phyloP scores from a whole-genome alignment of 2,888 invertebrate species.

The Cryptocephalus primarius region DNA sequence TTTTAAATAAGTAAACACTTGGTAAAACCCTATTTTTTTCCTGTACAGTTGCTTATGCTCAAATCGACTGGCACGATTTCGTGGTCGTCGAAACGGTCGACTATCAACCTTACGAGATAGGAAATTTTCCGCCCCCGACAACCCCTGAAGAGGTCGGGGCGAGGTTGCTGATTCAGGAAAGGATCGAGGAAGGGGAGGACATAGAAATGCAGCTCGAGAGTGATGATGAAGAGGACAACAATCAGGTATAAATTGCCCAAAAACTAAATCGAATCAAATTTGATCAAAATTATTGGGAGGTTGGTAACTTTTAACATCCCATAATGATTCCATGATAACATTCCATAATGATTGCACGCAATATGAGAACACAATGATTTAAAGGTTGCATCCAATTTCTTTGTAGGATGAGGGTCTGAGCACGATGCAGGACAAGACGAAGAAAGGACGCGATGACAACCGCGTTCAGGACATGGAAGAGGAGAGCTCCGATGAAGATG shows the following conservation, averaged over 20 bases:
- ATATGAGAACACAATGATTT: background rate
- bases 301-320: no score
- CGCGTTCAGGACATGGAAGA: conserved; percentile 88
- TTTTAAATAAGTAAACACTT: no score
- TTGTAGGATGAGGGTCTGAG: conserved; percentile 43
- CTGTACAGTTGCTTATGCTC: conserved; percentile 73
- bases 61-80: conserved; percentile 99
- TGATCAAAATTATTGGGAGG: no score
- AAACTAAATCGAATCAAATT: background rate
- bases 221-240: conserved; percentile 47
- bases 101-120: conserved; percentile 92
- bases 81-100: conserved; percentile 99
- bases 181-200: conserved; percentile 69
- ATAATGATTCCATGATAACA: background rate
- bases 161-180: conserved; percentile 78
- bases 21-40: no score
- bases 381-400: background rate
- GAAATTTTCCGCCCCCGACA: conserved; percentile 94
- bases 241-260: conserved; percentile 11
- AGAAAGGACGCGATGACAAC: conserved; percentile 40
- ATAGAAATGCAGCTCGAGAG: conserved; percentile 88
- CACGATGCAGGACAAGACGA: conserved; percentile 56
- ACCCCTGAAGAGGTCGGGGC: conserved; percentile 96
- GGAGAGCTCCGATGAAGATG: conserved; percentile 65
- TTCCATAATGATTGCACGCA: no score